A percentile compares a stretch with the other conserved stretches of the same genome.
Conservation (phyloP, 1,140 invertebrate genomes). For the Drosophila pandora region DNA sequence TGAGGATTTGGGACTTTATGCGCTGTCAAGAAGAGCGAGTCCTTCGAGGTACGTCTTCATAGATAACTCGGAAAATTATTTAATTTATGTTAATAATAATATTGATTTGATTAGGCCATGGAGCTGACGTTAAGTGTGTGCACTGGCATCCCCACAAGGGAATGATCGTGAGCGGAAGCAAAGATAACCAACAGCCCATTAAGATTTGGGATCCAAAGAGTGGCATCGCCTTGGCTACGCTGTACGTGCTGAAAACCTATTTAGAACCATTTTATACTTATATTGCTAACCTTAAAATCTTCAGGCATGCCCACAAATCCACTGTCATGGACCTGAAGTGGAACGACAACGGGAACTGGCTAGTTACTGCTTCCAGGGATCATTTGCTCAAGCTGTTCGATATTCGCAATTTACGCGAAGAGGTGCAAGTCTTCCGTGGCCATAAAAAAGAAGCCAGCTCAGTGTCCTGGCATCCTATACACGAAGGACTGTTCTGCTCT, state of each 20-base stretch:
- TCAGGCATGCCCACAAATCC: slow-evolving; percentile 98
- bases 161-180: slow-evolving; percentile 98
- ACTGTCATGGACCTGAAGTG: slow-evolving; percentile 99
- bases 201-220: slow-evolving; percentile 99
- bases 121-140: slow-evolving; percentile 99
- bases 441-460: slow-evolving; percentile 99
- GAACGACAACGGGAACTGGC: slow-evolving; percentile 99
- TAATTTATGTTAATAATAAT: neutral
- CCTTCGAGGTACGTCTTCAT: slow-evolving; percentile 90
- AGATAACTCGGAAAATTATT: neutral
- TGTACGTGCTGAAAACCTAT: slow-evolving; percentile 84
- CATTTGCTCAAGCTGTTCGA: slow-evolving; percentile 99
- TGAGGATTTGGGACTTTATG: slow-evolving; percentile 99
- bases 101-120: slow-evolving; percentile 90
- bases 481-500: slow-evolving; percentile 97
- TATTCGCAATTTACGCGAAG: slow-evolving; percentile 95
- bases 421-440: slow-evolving; percentile 98
- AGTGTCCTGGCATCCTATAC: slow-evolving; percentile 98
- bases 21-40: slow-evolving; percentile 98
- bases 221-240: slow-evolving; percentile 93
- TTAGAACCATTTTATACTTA: neutral
- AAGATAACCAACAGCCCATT: slow-evolving; percentile 99
- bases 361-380: slow-evolving; percentile 99
- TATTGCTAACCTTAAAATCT: slow-evolving; percentile 14
- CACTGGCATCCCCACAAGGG: slow-evolving; percentile 99